A percentile compares a stretch with the other conserved stretches of the same genome.
Conservation (phyloP, 2,113 vertebrate species). For the Eublepharis macularius region DNA sequence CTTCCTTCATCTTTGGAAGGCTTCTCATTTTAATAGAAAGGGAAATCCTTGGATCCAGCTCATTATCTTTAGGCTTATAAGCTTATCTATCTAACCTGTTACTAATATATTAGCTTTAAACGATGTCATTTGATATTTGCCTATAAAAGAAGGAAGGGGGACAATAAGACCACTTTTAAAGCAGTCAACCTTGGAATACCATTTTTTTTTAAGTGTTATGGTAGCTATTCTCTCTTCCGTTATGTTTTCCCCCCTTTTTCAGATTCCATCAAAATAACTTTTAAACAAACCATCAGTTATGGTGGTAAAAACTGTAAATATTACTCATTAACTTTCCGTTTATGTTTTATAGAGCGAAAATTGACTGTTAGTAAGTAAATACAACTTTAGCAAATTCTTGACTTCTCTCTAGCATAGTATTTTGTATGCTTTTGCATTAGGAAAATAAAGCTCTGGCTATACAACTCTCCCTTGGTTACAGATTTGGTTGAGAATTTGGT, state of each 20-base stretch:
- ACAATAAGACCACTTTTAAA: not conserved
- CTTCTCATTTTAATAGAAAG: too few relatives aligned
- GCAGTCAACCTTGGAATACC: too few relatives aligned
- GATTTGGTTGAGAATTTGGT: not conserved
- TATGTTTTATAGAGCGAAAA: not conserved
- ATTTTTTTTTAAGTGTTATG: too few relatives aligned
- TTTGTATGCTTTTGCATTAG: not conserved
- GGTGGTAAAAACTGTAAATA: not conserved
- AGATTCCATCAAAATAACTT: too few relatives aligned
- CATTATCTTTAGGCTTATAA: too few relatives aligned
- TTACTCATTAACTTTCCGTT: not conserved
- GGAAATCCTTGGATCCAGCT: too few relatives aligned
- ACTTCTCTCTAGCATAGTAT: not conserved
- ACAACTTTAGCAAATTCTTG: not conserved
- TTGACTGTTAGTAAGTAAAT: conserved; percentile 15
- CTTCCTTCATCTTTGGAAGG: too few relatives aligned
- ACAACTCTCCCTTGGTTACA: not conserved
- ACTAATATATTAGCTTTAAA: too few relatives aligned
- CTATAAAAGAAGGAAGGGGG: not conserved
- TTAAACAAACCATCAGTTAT: too few relatives aligned
- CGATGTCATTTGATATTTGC: not conserved
- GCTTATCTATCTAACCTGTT: too few relatives aligned
- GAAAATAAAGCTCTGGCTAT: not conserved
- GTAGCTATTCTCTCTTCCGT: accelerated
- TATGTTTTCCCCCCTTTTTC: not conserved